Evolutionary conservation across 2,888 invertebrate species (phyloP), one percentile per base, ranked within the genome.

Genomic region (Mythimna ferrago): DNA sequence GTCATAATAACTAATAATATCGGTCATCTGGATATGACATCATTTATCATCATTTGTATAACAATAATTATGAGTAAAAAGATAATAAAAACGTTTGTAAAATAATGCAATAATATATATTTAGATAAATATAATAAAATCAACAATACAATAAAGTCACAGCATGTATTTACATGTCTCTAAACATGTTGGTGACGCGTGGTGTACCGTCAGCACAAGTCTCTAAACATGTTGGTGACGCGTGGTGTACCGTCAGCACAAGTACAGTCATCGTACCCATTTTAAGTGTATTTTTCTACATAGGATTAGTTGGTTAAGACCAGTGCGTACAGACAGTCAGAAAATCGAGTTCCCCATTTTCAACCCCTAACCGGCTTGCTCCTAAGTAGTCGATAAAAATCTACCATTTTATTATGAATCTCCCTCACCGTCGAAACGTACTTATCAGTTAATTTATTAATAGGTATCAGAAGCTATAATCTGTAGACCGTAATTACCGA

Each of bases 121-220:
- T 69, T 74, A 66, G 66, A 80, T 79, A 83, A 82, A 81, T 92
- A 90, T 91, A 88, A 87, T 86, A 87, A 86, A 93, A 93, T 90
- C 89, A 95, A 94, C 93, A 93, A 90, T 93, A 89, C 88, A 90
- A 92, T 92, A 91, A 91, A 91, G 92, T 94, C 94, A 94, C 94
- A 94, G 92, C 93, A 92, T 93, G 92, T 91, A 90, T 91, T 86
- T 90, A 93, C 90, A 91, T 80, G 73, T 89, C 63, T 86, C 80
- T 88, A 88, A 88, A 90, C 89, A 90, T 88, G 88, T 87, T 77
- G 74, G 89, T 88, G 90, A 88, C 89, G 82, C 64, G 81, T 60
- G 84, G 89, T 88, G 84, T 88, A 84, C 88, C 85, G 89, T 84
- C 86, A 88, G 87, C 87, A 88, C 85, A 86, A 88, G 89, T 90